Base-by-base conservation (phyloP, 2,797 vertebrate genomes). In the Gymnothorax reevesii region DNA sequence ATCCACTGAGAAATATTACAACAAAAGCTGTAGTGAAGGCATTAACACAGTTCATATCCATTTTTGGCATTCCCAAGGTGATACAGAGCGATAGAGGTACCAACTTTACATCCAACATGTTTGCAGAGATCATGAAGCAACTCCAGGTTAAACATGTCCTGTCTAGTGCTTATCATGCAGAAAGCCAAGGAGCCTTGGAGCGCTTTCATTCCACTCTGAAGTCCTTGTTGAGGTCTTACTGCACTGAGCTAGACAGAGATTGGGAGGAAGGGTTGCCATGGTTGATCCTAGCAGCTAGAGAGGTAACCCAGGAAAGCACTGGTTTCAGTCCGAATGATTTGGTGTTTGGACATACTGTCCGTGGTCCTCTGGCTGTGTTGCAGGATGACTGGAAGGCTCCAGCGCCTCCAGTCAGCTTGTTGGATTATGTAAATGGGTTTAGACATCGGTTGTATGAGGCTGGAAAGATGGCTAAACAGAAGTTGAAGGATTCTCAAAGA, bases 391-490 rank as follows among this genome's bases (percentile, higher is more conserved):
- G 60, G 62, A 84, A 22, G 25, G 62, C 12, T 5, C 6, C 62
- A 25, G 83, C 22, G 10, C 83, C 62, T 17, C 60, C 49, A 9
- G 8, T 4, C 6, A 54, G 54, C 7, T 4, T 83, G 5, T 13
- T 86, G 2, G 55, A 55, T 17, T 88, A 88, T 77, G 69, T 86
- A 3, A 83, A 85, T 82, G 54, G 84, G 4, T 87, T 87, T 9
- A 10, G 54, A 17, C 77, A 25, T 3, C 4, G 62, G 60, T 25
- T 87, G 13, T 87, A 82, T 79, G 13, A 3, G 15, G 86, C 83
- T 42, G 42, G 85, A 3, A 25, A 49, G n/a, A n/a, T n/a, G n/a
- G n/a, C n/a, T n/a, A n/a, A n/a, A n/a, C n/a, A n/a, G n/a, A n/a
- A n/a, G n/a, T n/a, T n/a, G n/a, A n/a, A n/a, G n/a, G n/a, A n/a